Evolutionary conservation across 2,113 vertebrate genomes (phyloP), one percentile per base, ranked within the genome.

Genomic region (Erinaceus europaeus): DNA sequence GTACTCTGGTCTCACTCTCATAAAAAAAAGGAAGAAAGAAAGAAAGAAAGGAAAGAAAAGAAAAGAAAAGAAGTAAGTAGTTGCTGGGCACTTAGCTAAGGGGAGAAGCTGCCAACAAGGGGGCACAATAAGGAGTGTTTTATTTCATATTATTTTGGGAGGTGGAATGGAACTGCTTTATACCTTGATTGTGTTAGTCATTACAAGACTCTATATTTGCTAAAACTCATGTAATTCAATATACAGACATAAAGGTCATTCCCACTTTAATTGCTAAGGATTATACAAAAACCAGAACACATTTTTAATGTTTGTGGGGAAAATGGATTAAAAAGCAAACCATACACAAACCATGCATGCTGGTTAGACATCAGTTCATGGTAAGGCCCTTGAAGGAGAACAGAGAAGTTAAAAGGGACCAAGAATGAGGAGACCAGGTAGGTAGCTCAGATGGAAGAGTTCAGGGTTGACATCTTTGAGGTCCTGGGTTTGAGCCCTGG

Each of bases 371-470:
- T 53, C 17, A 69, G 14, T 1, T 44, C 42, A 34, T 40, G 8
- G 9, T 17, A 38, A 62, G 44, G 20, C 21, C 11, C 10, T 3
- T 18, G 42, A 53, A 73, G 48, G 67, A 64, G 0, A 9, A 25
- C 1, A 44, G 23, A 25, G 4, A 21, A 20, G 36, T 7, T 12
- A 20, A 17, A 32, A 18, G 3, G 40, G 27, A 14, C 15, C 1
- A 2, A 40, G 10, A 27, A 8, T 0, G 17, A 1, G n/a, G 40
- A 8, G 7, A 6, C 1, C 0, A 1, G 2, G 17, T 8, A 23
- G 2, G 1, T 36, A n/a, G n/a, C n/a, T n/a, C n/a, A n/a, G n/a
- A n/a, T n/a, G n/a, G n/a, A n/a, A n/a, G n/a, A n/a, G n/a, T n/a
- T n/a, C n/a, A n/a, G n/a, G n/a, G n/a, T n/a, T n/a, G n/a, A n/a